Percentiles rank a stretch among this genome's conserved stretches.
Conservation (phyloP, 2,113 vertebrate genomes). For the Odocoileus hemionus region DNA sequence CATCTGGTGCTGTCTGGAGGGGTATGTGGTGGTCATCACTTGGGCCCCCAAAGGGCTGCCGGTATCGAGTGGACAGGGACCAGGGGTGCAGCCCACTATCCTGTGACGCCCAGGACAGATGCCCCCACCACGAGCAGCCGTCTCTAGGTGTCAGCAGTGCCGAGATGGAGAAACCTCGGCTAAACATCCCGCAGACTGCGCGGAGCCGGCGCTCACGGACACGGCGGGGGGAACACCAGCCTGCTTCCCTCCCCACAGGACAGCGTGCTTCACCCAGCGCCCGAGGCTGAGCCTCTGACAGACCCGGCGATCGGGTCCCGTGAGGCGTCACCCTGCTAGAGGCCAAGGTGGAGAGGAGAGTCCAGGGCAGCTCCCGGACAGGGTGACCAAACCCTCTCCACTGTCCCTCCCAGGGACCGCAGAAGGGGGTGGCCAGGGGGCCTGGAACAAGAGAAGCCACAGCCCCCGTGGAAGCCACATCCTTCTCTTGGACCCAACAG, state of each 20-base stretch:
- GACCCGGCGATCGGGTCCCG: accelerated
- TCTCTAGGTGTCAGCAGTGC: accelerated
- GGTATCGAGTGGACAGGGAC: not conserved
- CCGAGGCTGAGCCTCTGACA: not conserved
- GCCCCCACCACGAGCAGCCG: accelerated
- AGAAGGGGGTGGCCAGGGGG: too few relatives aligned
- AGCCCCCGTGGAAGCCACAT: accelerated
- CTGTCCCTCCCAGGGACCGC: not conserved
- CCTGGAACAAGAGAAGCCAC: accelerated
- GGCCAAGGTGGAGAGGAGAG: too few relatives aligned
- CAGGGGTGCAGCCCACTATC: too few relatives aligned
- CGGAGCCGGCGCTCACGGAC: accelerated
- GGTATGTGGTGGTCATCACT: accelerated
- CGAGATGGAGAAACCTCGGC: accelerated
- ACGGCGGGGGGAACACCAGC: accelerated
- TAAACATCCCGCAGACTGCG: accelerated
- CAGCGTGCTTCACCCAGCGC: accelerated
- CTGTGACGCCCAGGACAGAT: accelerated
- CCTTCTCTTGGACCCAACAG: not conserved
- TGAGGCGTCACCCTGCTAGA: accelerated
- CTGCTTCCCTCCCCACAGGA: accelerated
- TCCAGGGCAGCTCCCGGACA: not conserved
- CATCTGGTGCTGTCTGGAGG: not conserved
- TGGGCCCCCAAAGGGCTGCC: not conserved
- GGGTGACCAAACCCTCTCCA: accelerated